A percentile compares a stretch with the other conserved stretches of the same genome.
Conservation (phyloP, 2,888 invertebrate genomes). For the Meghimatium bilineatum region DNA sequence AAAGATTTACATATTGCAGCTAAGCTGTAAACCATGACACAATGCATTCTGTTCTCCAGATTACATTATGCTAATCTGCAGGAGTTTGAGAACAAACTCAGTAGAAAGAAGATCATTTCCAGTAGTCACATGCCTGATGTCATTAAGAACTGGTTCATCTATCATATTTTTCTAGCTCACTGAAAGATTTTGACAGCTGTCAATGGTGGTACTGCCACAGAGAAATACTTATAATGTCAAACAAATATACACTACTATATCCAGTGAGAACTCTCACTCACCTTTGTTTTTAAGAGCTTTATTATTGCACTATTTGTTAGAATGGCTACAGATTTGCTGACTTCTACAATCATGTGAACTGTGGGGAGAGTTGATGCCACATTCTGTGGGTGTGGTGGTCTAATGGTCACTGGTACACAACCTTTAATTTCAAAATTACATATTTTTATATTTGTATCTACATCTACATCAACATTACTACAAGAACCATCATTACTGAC, state of each 20-base stretch:
- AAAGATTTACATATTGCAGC: too few species aligned
- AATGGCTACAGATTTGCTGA: conserved; percentile 96
- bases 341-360: conserved; percentile 98
- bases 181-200: too few species aligned
- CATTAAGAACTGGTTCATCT: too few species aligned
- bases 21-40: too few species aligned
- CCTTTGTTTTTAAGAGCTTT: conserved; percentile 94
- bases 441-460: background rate
- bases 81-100: too few species aligned
- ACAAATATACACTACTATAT: background rate
- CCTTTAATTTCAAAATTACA: conserved; percentile 77
- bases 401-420: conserved; percentile 97
- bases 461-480: background rate
- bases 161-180: too few species aligned
- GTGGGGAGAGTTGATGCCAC: conserved; percentile 97
- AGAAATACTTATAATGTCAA: too few species aligned
- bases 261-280: conserved; percentile 59
- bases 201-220: too few species aligned
- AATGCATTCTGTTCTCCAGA: too few species aligned
- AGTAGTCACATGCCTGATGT: too few species aligned
- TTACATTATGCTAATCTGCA: too few species aligned
- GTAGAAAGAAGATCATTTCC: too few species aligned
- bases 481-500: background rate
- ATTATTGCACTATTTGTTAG: conserved; percentile 95
- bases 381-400: conserved; percentile 98